Base-by-base conservation (phyloP, 2,797 vertebrate species). In the Helarctos malayanus region DNA sequence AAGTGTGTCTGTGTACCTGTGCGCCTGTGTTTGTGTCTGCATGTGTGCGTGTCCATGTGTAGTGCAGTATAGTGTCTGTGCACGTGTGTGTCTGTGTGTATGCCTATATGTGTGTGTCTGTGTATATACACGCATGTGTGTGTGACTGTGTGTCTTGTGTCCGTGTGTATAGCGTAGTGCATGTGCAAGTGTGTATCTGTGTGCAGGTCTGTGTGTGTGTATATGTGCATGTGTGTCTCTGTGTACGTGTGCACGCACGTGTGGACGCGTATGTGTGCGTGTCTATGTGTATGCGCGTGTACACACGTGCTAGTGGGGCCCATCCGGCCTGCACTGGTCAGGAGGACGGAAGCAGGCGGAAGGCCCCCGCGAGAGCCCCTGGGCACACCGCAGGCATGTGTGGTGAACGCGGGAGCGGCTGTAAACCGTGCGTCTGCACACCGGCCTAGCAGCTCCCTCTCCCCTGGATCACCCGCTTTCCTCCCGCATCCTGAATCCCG, bases 331-430 rank as follows among this genome's bases (percentile, higher is more conserved):
- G 18, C 18, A 3, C 18, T 2, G 29, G 29, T 2, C 12, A 9
- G 38, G 49, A 32, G 11, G 0, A n/a, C 1, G 13, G 25, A 38
- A 7, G 0, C 8, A 19, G 79, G 68, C 16, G 0, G 5, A 27
- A 35, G 11, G 15, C 27, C 15, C 12, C 25, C 3, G 15, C 0
- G 0, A 13, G 35, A 10, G 18, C 10, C 6, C 76, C 38, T 0
- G 2, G 35, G 29, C 15, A 5, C 32, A 0, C 38, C 14, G 6
- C 23, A 73, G 38, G 23, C 5, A 12, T 25, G 65, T 35, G 63
- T 21, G 63, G 54, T 29, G 35, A 63, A 61, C 9, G 14, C 0
- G 16, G 1, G 27, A 13, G 23, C 7, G 1, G 14, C 63, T 25
- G 16, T 63, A 32, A 76, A 32, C 23, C 4, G 12, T 16, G 3